A percentile compares a stretch with the other conserved stretches of the same genome.
These are phyloP conservation scores for Sinocyclocheilus grahami DNA, from an alignment of 2,113 vertebrate genomes.

Conservation along the genomic window DNA sequence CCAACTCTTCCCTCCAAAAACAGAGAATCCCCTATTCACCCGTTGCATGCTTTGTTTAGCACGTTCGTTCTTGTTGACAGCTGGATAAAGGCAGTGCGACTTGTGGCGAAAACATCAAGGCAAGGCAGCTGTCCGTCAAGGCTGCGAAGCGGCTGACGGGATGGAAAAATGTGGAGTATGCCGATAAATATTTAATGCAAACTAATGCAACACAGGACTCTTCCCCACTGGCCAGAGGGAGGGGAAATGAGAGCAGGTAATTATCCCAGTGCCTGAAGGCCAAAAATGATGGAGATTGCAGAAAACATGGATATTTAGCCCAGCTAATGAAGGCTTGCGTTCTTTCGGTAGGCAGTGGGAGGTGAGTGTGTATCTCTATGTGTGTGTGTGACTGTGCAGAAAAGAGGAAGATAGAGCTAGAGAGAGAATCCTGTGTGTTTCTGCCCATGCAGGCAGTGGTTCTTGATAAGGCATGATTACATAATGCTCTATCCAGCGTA, in stretches of 20 bases:
- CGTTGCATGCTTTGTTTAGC: constrained; percentile 24
- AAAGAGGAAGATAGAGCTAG: constrained; percentile 49
- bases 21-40: constrained; percentile 38
- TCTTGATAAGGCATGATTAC: constrained; percentile 77
- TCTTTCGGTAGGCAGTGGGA: constrained; percentile 56
- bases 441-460: constrained; percentile 70
- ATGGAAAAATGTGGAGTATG: constrained; percentile 79
- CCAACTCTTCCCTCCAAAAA: constrained; percentile 30
- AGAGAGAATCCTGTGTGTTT: constrained; percentile 40
- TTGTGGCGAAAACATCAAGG: constrained; percentile 63
- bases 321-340: constrained; percentile 78
- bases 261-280: constrained; percentile 78
- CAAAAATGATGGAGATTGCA: constrained; percentile 80
- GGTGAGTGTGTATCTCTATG: constrained; percentile 40
- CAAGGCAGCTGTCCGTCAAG: constrained; percentile 78
- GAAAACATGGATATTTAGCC: constrained; percentile 80
- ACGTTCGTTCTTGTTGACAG: constrained; percentile 39
- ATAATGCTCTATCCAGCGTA: constrained; percentile 66
- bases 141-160: constrained; percentile 68
- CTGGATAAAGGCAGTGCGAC: constrained; percentile 26
- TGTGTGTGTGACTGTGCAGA: constrained; percentile 39
- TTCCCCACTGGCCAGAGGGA: constrained; percentile 76
- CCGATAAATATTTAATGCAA: constrained; percentile 83
- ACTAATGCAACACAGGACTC: constrained; percentile 78
- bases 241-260: constrained; percentile 79